Base-by-base conservation (phyloP, 2,113 vertebrate genomes). In the Passer montanus region DNA sequence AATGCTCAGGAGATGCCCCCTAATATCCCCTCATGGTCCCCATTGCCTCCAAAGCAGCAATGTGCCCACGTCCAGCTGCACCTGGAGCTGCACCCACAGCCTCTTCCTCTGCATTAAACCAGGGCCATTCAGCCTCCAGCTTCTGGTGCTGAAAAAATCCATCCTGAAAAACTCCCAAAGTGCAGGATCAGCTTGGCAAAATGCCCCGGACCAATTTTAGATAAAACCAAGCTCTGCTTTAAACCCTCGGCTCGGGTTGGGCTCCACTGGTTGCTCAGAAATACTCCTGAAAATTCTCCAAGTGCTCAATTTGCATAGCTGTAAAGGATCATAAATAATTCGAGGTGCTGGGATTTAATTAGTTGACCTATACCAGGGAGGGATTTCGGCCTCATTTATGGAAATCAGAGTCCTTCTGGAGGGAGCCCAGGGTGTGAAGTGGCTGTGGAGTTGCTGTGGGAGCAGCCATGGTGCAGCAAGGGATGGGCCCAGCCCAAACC, bases 271-370 rank as follows among this genome's bases (percentile, higher is more conserved):
- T 96, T 90, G 39, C 87, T 95, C 89, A 90, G 92, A 95, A 97
- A 97, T 53, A 39, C 85, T 88, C 60, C 88, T 7, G 74, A 87
- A 96, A 97, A 78, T 28, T 67, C 84, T 97, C 82, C 87, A 59
- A 94, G 83, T 76, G 82, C 81, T 77, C 81, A 15, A 95, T 96
- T 96, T 97, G 74, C 91, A 95, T 84, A 85, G 92, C 90, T 94
- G 64, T 81, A 92, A 93, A 73, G 84, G 76, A 83, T 96, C 94
- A 96, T 96, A 95, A 97, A 97, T 96, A 97, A 97, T 96, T 97
- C 53, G 33, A 84, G 77, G 55, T 87, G 66, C 77, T 64, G 56
- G 69, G 88, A 64, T 93, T 97, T 96, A 93, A 97, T 96, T 94
- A 94, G 21, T 22, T 94, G 93, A 89, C 91, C 93, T 93, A 53